Evolutionary conservation across 2,888 invertebrate species (phyloP), one percentile per base, ranked within the genome.

Genomic region (Agriotes lineatus): DNA sequence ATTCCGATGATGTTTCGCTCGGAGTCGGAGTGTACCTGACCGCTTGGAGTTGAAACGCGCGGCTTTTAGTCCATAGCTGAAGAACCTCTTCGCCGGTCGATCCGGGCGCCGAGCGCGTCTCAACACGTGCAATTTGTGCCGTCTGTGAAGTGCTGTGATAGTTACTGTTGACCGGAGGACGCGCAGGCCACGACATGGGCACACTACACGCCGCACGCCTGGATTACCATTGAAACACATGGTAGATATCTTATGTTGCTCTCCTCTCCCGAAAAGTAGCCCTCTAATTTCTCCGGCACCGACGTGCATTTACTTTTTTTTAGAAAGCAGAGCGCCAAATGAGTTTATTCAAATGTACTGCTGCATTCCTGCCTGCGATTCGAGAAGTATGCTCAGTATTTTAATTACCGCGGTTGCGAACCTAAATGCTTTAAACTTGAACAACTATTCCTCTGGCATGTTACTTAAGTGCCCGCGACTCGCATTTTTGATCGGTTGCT

Each of bases 11-110:
- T 83, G 80, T 82, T 83, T 82, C 82, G 81, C 82, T 76, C 79
- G 78, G n/a, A n/a, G n/a, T n/a, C n/a, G 80, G 83, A 83, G 80
- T 83, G 82, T 84, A 83, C 83, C 82, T 83, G 83, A 83, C 83
- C 83, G 83, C 81, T 81, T 79, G 77, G 75, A 79, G 82, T 80
- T 80, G 79, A 79, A 81, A 81, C 80, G 79, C 78, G 80, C 80
- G 78, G 81, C 79, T 82, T 73, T 68, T 65, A 69, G 69, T 69
- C 64, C 60, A 65, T 59, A 82, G 82, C 82, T 76, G 81, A 81
- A 79, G 80, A 79, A 80, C 77, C 79, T 78, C 80, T 79, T 76
- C 75, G 82, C 81, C 82, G 82, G 83, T 77, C 71, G 79, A 70
- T 73, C 67, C 73, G 72, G 57, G 61, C 60, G 60, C 56, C 67